Percentiles rank a stretch among this genome's conserved stretches.
Conservation (phyloP, 64 coral and sea anemone species). For the Hydrozoanthus tunicans region DNA sequence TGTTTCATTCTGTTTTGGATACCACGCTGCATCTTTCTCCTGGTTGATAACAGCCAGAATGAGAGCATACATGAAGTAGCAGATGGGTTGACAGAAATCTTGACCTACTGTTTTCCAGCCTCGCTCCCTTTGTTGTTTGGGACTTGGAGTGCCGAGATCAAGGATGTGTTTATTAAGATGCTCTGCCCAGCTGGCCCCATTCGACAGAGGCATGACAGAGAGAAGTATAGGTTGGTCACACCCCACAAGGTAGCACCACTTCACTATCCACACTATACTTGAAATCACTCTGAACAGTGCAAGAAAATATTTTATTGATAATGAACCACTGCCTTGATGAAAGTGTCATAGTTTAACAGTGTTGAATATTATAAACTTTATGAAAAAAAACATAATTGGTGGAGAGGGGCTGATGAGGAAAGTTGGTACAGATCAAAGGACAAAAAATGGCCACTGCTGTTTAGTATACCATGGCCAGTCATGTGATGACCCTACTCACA, state of each 20-base stretch:
- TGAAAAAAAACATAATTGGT: no score
- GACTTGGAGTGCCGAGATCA: slow-evolving; percentile 76
- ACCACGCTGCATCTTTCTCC: slow-evolving; percentile 83
- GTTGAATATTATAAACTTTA: no score
- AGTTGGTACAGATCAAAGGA: no score
- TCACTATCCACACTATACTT: slow-evolving; percentile 7
- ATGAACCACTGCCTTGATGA: no score
- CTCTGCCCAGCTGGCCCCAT: slow-evolving; percentile 65
- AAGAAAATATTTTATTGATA: not conserved
- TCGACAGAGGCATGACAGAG: slow-evolving; percentile 59
- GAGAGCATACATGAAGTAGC: slow-evolving; percentile 83
- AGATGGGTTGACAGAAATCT: slow-evolving; percentile 86
- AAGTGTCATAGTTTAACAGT: no score
- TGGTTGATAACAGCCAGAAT: slow-evolving; percentile 78
- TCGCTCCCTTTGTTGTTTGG: slow-evolving; percentile 73
- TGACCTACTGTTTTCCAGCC: slow-evolving; percentile 86
- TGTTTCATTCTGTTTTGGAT: slow-evolving; percentile 91
- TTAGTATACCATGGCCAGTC: no score
- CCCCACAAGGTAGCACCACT: slow-evolving; percentile 29
- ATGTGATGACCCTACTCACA: no score
- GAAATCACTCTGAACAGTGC: not conserved
- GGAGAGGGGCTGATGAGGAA: no score
- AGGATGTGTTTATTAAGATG: slow-evolving; percentile 66
- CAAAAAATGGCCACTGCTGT: no score
- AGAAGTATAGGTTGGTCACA: slow-evolving; percentile 62